Evolutionary conservation across 2,797 vertebrate genomes (phyloP).

Genomic region (Molothrus ater): DNA sequence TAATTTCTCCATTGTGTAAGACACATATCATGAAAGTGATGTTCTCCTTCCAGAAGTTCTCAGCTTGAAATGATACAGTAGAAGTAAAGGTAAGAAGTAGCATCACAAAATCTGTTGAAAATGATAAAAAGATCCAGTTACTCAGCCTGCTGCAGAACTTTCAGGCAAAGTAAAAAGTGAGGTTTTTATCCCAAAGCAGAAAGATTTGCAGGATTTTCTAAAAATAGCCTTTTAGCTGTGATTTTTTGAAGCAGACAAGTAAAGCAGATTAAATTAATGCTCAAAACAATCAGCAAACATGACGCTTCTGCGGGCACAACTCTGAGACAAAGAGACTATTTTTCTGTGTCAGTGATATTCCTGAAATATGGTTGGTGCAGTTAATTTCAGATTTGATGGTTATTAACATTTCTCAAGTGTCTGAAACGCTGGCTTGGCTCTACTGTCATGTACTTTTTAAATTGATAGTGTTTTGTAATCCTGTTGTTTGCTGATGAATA

Average conservation of each 20-base stretch:
- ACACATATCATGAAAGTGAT: neutral
- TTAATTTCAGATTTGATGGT: neutral
- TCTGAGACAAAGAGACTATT: neutral
- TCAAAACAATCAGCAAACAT: neutral
- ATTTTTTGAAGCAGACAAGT: conserved; percentile 57
- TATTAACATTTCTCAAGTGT: neutral
- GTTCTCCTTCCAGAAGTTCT: neutral
- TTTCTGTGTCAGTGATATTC: neutral
- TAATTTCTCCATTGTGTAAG: neutral
- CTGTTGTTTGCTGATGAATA: conserved; percentile 19
- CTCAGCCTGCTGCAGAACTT: neutral
- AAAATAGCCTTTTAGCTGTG: conserved; percentile 11
- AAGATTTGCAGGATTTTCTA: conserved; percentile 37
- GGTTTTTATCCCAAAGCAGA: neutral
- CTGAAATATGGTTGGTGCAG: neutral
- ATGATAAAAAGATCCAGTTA: neutral
- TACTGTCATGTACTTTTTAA: neutral
- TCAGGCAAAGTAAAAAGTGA: neutral
- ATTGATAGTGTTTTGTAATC: neutral
- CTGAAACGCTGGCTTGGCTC: neutral
- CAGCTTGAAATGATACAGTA: neutral
- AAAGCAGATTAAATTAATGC: conserved; percentile 36
- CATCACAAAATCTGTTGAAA: neutral
- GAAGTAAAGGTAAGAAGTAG: neutral
- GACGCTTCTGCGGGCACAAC: neutral